Evolutionary conservation across 2,113 vertebrate genomes (phyloP), one percentile per base, ranked within the genome.

Genomic region (Notiomystis cincta): DNA sequence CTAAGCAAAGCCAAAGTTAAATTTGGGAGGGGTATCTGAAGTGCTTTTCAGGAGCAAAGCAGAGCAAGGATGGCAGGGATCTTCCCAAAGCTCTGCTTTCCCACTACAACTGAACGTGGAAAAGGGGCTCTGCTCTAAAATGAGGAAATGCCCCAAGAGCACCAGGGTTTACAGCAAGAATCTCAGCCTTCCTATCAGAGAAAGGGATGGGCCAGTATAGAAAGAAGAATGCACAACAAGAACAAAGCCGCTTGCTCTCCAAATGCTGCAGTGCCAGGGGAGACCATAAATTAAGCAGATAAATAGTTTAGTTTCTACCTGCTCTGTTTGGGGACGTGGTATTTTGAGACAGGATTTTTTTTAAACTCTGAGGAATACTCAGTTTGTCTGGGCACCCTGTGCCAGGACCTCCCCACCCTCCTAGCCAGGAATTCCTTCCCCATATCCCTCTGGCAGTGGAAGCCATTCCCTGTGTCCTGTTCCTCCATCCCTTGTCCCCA

Each of bases 361-460:
- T 44, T 18, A 42, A 37, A 35, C 8, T 13, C 12, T 30, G 38
- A 67, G 35, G 18, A 75, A 25, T 10, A 56, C n/a, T n/a, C n/a
- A n/a, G 7, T 7, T 69, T 15, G 18, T 54, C 70, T 82, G 38
- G 20, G 30, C 28, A 67, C 2, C 19, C 45, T 38, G 45, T 75
- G 38, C 45, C 61, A 82, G 58, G 17, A 22, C 15, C 27, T 50
- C 0, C 2, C 21, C 44, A 51, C 23, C 44, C 37, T 66, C 13
- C 0, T 27, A 65, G 37, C 1, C 2, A 45, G 2, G 0, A 14
- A 66, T 66, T 58, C 27, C 22, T 37, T 0, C 19, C 51, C 44
- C 3, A 2, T 3, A 14, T 0, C 33, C 51, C 69, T 75, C 58
- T 81, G 86, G 8, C 48, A 56, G 0, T 31, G 48, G 15, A 11